Conservation (phyloP, 2,797 vertebrate genomes). For the Micrastur ruficollis region DNA sequence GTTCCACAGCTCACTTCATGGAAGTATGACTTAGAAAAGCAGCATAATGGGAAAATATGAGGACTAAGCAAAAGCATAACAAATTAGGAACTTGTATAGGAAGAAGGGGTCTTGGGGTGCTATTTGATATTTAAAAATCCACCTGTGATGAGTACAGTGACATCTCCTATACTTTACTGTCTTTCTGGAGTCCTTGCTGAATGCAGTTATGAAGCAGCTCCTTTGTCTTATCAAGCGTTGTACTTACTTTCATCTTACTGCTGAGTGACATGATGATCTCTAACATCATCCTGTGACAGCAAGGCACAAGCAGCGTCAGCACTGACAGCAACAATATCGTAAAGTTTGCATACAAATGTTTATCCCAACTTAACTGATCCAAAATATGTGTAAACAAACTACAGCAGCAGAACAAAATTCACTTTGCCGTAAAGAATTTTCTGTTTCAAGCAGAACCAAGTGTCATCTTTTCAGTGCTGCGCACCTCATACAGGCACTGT, state of each 20-base stretch:
- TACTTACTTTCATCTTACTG: not conserved
- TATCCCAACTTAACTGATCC: not conserved
- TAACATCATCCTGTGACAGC: not conserved
- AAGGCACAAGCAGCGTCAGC: not conserved
- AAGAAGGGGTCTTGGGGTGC: not conserved
- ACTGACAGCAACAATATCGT: not conserved
- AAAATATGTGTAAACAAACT: not conserved
- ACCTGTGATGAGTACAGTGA: not conserved
- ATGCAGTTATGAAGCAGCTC: not conserved
- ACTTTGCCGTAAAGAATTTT: not conserved
- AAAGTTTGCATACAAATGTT: not conserved
- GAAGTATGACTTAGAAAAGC: not conserved
- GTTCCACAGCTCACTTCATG: not conserved
- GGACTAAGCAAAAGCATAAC: not conserved
- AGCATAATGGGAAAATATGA: not conserved
- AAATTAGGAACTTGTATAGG: not conserved
- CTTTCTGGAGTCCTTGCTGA: not conserved
- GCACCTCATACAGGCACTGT: accelerated
- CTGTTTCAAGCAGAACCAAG: not conserved
- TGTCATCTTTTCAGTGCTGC: accelerated
- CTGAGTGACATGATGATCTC: not conserved
- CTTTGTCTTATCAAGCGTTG: not conserved
- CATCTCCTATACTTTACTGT: not conserved
- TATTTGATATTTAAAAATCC: not conserved
- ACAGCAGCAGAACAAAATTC: not conserved